Base-by-base conservation (phyloP, 1,140 invertebrate species). In the Diorhabda carinulata region DNA sequence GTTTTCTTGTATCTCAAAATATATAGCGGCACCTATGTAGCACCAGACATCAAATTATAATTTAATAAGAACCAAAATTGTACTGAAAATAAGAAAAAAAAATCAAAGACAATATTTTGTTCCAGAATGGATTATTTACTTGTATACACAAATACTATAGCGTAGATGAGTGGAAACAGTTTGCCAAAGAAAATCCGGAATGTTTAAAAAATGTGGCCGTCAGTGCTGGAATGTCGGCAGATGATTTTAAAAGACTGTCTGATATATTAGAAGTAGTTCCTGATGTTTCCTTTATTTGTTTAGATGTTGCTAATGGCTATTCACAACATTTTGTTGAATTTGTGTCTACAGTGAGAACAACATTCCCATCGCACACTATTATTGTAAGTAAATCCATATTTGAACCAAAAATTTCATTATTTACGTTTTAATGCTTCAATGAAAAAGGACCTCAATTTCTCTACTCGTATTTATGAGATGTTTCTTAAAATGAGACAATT, bases 271-370 rank as follows among this genome's bases (percentile, higher is more conserved):
- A 82, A 47, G 88, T 84, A 5, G 84, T 96, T 52, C 92, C 93
- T 4, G 88, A 89, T 60, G 76, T 93, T 45, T 84, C 83, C 57
- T 97, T 91, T 80, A 90, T 98, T 70, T 98, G 96, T 81, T 82
- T 98, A 10, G 96, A 98, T 81, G 95, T 98, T 9, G 96, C 96
- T 7, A 98, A 98, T 82, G 96, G 96, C 3, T 98, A 98, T 83
- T 94, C 94, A 0, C 94, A 98, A 81, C 89, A 92, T 78, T 98
- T 98, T 85, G 94, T 98, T 0, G 91, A 96, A 73, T 96, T 92
- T 83, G 90, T 98, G 1, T 84, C 91, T 63, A 89, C 89, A 85
- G 92, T 95, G 3, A 86, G 95, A 5, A 85, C 87, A 25, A 84
- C 86, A 4, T 97, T 90, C 82, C 94, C 95, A 1, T 84, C 83